phyloP scores from a whole-genome alignment of 2,888 invertebrate species.

The Trachelus tabidus region DNA sequence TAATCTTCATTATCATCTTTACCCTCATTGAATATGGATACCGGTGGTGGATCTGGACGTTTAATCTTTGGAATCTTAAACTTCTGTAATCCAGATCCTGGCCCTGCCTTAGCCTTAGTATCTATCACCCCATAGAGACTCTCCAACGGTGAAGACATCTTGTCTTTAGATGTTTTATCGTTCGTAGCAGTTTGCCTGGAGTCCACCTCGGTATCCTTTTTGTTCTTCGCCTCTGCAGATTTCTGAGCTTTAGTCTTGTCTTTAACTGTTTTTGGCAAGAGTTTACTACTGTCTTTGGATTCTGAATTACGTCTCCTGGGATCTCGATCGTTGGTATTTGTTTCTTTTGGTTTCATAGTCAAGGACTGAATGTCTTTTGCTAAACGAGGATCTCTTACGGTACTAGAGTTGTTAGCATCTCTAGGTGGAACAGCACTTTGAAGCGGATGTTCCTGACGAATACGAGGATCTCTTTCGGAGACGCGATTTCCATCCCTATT shows the following conservation, averaged over 20 bases:
- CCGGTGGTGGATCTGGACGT: constrained; percentile 46
- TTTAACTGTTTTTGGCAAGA: constrained; percentile 7
- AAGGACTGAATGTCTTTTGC: constrained; percentile 37
- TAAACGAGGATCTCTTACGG: constrained; percentile 44
- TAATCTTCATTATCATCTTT: constrained; percentile 26
- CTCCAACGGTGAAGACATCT: constrained; percentile 67
- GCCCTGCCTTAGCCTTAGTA: constrained; percentile 61
- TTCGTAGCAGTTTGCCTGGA: constrained; percentile 26
- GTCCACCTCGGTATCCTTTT: constrained; percentile 17
- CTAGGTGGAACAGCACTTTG: constrained; percentile 16
- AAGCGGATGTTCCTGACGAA: constrained; percentile 29
- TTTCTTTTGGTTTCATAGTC: constrained; percentile 27
- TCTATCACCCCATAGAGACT: constrained; percentile 66
- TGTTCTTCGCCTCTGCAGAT: constrained; percentile 39
- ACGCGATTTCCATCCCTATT: constrained; percentile 30
- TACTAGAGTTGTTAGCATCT: constrained; percentile 12
- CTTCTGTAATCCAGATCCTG: constrained; percentile 67
- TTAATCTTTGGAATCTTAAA: constrained; percentile 70
- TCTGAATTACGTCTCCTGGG: constrained; percentile 40
- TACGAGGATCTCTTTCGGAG: constrained; percentile 42
- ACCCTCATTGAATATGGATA: constrained; percentile 18
- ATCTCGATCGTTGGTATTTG: constrained; percentile 36
- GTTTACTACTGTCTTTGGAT: constrained; percentile 25
- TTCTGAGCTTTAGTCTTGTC: constrained; percentile 32
- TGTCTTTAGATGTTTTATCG: constrained; percentile 48